Conservation (phyloP, 2,797 vertebrate genomes). For the Smutsia gigantea region DNA sequence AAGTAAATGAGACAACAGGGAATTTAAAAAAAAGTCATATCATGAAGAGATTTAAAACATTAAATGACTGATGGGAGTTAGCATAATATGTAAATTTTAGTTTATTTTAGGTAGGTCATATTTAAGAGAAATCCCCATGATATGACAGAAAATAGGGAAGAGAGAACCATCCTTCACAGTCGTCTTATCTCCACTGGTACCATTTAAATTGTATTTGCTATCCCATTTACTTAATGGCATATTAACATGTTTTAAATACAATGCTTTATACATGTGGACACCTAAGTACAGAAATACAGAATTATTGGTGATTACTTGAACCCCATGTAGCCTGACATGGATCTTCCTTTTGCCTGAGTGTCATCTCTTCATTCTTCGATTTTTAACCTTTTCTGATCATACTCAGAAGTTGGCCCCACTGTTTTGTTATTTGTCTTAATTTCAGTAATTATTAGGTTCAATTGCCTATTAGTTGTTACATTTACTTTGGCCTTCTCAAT, state of each 20-base stretch:
- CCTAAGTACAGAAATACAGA: not conserved
- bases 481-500: not conserved
- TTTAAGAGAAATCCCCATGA: not conserved
- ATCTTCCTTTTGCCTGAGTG: not conserved
- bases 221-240: not conserved
- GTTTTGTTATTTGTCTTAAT: not conserved
- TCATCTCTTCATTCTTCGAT: not conserved
- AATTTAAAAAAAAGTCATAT: not conserved
- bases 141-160: not conserved
- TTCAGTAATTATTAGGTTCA: not conserved
- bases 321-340: fast-evolving
- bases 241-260: not conserved
- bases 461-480: not conserved
- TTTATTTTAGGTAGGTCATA: conserved; percentile 16
- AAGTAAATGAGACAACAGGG: not conserved
- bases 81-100: conserved; percentile 43
- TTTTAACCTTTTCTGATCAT: not conserved
- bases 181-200: not conserved
- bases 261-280: not conserved
- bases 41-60: not conserved
- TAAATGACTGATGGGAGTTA: conserved; percentile 50
- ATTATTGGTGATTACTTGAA: not conserved
- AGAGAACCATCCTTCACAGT: not conserved
- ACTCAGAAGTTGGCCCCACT: not conserved
- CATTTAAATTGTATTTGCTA: conserved; percentile 57